Base-by-base conservation (phyloP, 23 tunicate genomes). In the Clavelina lepadiformis region DNA sequence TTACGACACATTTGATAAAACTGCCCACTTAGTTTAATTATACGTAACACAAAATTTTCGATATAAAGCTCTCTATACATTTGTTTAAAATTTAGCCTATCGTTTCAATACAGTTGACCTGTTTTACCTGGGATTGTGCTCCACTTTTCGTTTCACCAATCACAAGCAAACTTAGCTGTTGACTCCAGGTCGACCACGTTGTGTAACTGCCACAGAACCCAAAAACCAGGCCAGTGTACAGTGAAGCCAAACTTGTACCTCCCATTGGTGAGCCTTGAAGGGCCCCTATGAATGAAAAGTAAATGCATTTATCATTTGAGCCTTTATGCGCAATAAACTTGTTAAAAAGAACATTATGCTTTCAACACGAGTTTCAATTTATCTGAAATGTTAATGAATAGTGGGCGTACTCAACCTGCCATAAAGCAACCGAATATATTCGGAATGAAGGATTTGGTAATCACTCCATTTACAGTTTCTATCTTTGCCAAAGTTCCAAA, bases 171-270 rank as follows among this genome's bases (percentile, higher is more conserved):
- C 85, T 79, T 4, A 84, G 26, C 56, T 84, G 93, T 62, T 84
- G 93, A 31, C 77, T 84, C 72, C 82, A 84, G 35, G 69, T 84
- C 24, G 93, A 76, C 75, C 60, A 84, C 20, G 93, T 84, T 29
- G 93, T 78, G 21, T 67, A 65, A 1, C 83, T 69, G 2, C 93
- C 93, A 41, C 93, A 84, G 37, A 84, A 74, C 3, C 93, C 93
- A 30, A 76, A 33, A 7, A 51, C 47, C 18, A 76, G 57, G 31
- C 82, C 82, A 38, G 55, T 66, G 37, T 50, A 54, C 66, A 76
- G 32, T 18, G 82, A 57, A 38, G 36, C 68, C 41, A 65, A 37
- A 44, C 58, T 35, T 7, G 73, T 54, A 5, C 29, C 68, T 2
- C 51, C 38, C 66, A 63, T 46, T 32, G 71, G 71, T 3, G 81